These are phyloP conservation scores for Cheilosia scutellata DNA, from an alignment of 2,888 invertebrate genomes.

Conservation along the genomic window DNA sequence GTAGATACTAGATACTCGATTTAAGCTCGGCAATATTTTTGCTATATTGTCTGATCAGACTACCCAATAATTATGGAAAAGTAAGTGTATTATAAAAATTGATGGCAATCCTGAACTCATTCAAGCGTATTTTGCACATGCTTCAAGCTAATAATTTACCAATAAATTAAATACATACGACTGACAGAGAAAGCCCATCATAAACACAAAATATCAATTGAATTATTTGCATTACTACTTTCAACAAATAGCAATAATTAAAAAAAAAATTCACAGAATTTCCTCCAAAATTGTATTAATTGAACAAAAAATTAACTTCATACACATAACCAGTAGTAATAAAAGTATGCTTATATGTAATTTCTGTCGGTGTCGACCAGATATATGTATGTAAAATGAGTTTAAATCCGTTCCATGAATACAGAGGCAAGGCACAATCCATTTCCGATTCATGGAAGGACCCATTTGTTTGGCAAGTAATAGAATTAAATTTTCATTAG, in stretches of 20 bases:
- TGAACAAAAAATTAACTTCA: background rate
- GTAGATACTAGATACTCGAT: too few species aligned
- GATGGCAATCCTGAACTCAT: too few species aligned
- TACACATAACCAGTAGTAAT: background rate
- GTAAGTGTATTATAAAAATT: too few species aligned
- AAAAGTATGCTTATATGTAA: background rate
- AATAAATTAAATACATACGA: too few species aligned
- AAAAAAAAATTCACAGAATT: background rate
- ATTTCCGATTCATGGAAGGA: background rate
- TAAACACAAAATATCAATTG: background rate
- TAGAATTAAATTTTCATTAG: background rate
- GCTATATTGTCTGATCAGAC: too few species aligned
- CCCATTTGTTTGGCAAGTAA: background rate
- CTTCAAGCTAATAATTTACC: too few species aligned
- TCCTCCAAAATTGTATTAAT: background rate
- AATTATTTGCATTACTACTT: background rate
- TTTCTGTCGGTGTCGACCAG: background rate
- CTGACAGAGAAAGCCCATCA: background rate
- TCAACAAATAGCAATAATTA: background rate
- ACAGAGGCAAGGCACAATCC: background rate
- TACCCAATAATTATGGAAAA: too few species aligned
- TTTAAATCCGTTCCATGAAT: background rate
- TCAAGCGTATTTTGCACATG: too few species aligned
- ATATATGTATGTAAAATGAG: background rate
- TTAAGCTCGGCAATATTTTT: too few species aligned